phyloP scores from a whole-genome alignment of 2,113 vertebrate species.

The Boulengeromyrus knoepffleri region DNA sequence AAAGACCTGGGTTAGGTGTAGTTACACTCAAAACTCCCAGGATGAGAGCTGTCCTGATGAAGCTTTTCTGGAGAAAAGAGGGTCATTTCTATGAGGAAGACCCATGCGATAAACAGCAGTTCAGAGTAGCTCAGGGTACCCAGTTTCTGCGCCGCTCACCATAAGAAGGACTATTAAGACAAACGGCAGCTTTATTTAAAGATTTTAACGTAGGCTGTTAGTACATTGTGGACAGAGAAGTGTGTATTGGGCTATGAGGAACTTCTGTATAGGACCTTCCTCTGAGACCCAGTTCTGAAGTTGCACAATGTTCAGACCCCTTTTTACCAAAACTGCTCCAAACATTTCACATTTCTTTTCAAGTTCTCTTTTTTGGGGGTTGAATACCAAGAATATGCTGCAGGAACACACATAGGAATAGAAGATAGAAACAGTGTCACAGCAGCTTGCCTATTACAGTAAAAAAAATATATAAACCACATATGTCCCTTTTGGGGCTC shows the following conservation, averaged over 20 bases:
- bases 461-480: too few species aligned
- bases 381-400: not conserved
- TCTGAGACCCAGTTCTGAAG: not conserved
- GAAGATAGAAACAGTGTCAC: not conserved
- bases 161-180: not conserved
- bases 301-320: not conserved
- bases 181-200: not conserved
- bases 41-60: not conserved
- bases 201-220: not conserved
- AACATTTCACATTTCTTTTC: not conserved
- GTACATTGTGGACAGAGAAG: not conserved
- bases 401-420: not conserved
- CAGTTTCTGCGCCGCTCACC: not conserved
- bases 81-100: not conserved
- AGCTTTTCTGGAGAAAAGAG: not conserved
- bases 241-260: not conserved
- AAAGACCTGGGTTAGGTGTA: not conserved
- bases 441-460: not conserved
- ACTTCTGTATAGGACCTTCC: not conserved
- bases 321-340: not conserved
- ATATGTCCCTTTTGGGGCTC: too few species aligned
- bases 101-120: not conserved
- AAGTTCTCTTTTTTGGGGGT: not conserved
- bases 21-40: not conserved
- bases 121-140: not conserved